Base-by-base conservation (phyloP, 2,113 vertebrate species). In the Elanoides forficatus region DNA sequence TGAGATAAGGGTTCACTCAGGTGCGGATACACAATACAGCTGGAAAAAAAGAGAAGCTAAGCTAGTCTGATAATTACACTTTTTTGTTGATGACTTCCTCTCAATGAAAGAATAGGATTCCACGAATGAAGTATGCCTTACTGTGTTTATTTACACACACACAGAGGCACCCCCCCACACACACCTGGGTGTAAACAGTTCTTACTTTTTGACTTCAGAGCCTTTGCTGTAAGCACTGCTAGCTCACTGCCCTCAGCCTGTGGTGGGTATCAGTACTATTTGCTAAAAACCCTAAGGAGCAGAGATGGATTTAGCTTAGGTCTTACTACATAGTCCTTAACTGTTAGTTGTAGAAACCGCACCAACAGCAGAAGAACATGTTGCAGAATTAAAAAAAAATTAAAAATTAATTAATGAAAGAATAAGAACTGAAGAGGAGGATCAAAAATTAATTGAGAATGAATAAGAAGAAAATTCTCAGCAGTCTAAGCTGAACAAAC, bases 1-100 rank as follows among this genome's bases (percentile, higher is more conserved):
- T 91, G 93, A 97, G 96, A 95, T 95, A 96, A 96, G 60, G 53
- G 80, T 95, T 97, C 93, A 53, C 74, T 95, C 92, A 95, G 94
- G 91, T 97, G 96, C 56, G 0, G 94, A 78, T 79, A 89, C 81
- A 94, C 79, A 88, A 93, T 95, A 73, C 95, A 87, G 50, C 7
- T 85, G 40, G 70, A 86, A 88, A 88, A 88, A 94, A 95, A 86
- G 38, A 91, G 70, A 93, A 73, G 84, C 79, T 88, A 63, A 81
- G 50, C 88, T 87, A 78, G 81, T 88, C 74, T 93, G 96, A 91
- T 90, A 87, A 94, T 97, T 94, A 90, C 93, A 65, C 78, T 86
- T 94, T 95, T 85, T 90, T 95, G 88, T 73, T 97, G 81, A 87
- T 92, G 78, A 88, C 95, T 97, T 95, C 96, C 91, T 95, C 59